Evolutionary conservation across 2,888 invertebrate genomes (phyloP), one percentile per base, ranked within the genome.

Genomic region (Acanthacorydalis orientalis): DNA sequence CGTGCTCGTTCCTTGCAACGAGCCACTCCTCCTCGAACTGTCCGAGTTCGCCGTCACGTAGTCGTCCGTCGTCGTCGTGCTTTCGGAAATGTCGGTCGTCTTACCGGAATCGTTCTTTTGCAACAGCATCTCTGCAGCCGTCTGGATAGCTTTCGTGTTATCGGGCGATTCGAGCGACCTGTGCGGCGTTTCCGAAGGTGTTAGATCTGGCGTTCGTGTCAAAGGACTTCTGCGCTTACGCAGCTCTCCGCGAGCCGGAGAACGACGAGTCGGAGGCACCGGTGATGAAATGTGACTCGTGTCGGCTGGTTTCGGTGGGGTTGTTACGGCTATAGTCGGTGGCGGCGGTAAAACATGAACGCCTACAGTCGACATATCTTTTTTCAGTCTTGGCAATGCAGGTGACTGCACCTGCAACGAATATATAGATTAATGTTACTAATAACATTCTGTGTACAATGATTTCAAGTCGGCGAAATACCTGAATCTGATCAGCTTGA

Each of bases 1-100:
- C 9, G 43, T 43, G 9, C 47, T 43, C 4, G 43, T 43, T 43
- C 47, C 47, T 6, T 33, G 47, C n/a, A 47, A 31, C 23, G 69
- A 72, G 31, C 62, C 62, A 58, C 76, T 77, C 63, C 72, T 74
- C 59, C 79, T 75, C 14, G 81, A 82, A 58, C 77, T 82, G 59
- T 82, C 81, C 47, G 81, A 77, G 64, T 80, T 89, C 61, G 89
- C 89, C 56, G 89, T 89, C 53, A 86, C 81, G 64, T 89, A 89
- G 65, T 89, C 89, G 64, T 89, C 88, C 43, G 82, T 82, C 38
- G 82, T 75, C 3, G 76, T 83, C 50, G 89, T 89, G 57, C 87
- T 87, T 68, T 89, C 89, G n/a, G 87, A 87, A 46, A 86, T 72
- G 60, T 89, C 88, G 40, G 80, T 83, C 15, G 77, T 73, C 63